These are phyloP conservation scores for Aphrocallistes beatrix DNA, from an alignment of 37 sponge, comb jelly and placozoan genomes.

Conservation along the genomic window DNA sequence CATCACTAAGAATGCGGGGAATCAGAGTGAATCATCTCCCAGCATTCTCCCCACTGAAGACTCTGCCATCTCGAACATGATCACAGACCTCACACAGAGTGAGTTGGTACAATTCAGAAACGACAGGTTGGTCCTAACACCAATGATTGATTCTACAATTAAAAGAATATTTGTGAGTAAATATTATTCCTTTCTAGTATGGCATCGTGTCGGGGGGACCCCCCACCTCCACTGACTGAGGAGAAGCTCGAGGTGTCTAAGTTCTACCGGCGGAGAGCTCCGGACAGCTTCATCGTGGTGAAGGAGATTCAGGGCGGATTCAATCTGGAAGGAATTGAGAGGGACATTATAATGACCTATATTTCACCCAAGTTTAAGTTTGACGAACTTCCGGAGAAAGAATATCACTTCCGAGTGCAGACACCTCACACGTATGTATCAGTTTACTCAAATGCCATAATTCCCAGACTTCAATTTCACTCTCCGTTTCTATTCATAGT, in stretches of 20 bases:
- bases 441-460: background rate
- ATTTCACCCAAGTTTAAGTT: background rate
- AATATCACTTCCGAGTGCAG: background rate
- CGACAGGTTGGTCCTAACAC: background rate
- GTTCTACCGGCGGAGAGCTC: conserved; percentile 16
- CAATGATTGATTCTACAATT: no score
- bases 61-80: conserved; percentile 2
- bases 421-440: background rate
- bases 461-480: background rate
- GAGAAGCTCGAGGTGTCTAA: background rate
- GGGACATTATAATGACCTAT: background rate
- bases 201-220: background rate
- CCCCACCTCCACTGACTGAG: background rate
- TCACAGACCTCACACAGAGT: background rate
- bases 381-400: background rate
- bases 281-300: background rate
- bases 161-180: no score
- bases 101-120: background rate
- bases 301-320: conserved; percentile 2
- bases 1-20: background rate
- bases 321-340: background rate
- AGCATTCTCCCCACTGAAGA: conserved; percentile 1
- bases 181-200: background rate
- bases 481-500: background rate
- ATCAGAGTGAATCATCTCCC: background rate